Evolutionary conservation across 1,140 invertebrate genomes (phyloP), one percentile per base, ranked within the genome.

Genomic region (Bombus waltoni): DNA sequence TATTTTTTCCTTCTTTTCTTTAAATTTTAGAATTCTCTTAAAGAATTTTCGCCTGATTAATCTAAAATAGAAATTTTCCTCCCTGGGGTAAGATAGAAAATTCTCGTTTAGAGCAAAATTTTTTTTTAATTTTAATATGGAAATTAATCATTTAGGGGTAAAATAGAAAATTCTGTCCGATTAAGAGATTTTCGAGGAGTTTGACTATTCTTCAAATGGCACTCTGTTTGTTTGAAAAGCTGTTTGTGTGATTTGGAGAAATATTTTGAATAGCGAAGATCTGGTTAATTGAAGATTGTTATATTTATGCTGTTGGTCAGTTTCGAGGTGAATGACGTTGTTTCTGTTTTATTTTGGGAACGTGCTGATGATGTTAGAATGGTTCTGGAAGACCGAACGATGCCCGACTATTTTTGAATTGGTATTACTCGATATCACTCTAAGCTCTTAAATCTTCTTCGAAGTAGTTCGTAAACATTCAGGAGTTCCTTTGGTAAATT

Each of bases 321-420:
- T 40, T 59, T 76, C 6, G 38, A 28, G 40, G 53, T 18, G 53
- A 59, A 18, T 25, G 35, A 44, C 13, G 22, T 38, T 32, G 22
- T 59, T 59, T 38, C 47, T 28, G 74, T 40, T 76, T 76, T 76
- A 76, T 76, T 76, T 76, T 35, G 10, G 28, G 74, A 57, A 59
- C 25, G 5, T 18, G 28, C 25, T 25, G 53, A 76, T 40, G 25
- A 57, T 25, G 32, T 57, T 40, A 15, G 8, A 40, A 40, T 38
- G 53, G 15, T 38, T 57, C 74, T 76, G 35, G 53, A n/a, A n/a
- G 68, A 71, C 11, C 11, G 68, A 28, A 40, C 68, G 38, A 71
- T 28, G 38, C 25, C n/a, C 25, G 47, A 76, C 74, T 76, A 57
- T 76, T 76, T 76, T 76, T 38, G 74, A 38, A 59, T 76, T 15